Conservation (phyloP, 2,888 invertebrate species). For the Acanthosepion esculentum region DNA sequence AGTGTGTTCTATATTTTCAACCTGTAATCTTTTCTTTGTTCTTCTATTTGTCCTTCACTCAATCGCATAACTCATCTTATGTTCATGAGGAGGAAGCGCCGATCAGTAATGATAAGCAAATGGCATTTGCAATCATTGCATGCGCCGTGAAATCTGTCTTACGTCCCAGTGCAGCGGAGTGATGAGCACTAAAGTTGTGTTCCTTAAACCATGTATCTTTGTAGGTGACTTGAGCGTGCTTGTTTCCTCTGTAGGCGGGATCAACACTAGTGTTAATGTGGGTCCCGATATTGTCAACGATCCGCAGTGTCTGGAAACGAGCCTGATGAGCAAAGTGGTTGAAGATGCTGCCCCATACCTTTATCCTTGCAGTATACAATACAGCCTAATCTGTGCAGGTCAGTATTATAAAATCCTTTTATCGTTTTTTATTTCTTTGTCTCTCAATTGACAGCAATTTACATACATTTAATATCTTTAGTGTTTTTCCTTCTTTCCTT, state of each 20-base stretch:
- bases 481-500: no score
- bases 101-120: background rate
- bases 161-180: background rate
- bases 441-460: no score
- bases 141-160: background rate
- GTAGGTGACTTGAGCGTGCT: slow-evolving; percentile 38
- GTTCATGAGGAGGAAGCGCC: background rate
- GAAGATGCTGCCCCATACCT: slow-evolving; percentile 86
- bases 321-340: slow-evolving; percentile 68
- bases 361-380: slow-evolving; percentile 96
- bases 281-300: background rate
- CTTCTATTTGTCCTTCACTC: background rate
- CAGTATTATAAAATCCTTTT: slow-evolving; percentile 6
- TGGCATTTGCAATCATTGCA: background rate
- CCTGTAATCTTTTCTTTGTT: background rate
- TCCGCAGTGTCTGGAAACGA: slow-evolving; percentile 58
- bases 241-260: slow-evolving; percentile 46
- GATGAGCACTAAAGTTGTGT: background rate
- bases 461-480: no score
- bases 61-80: background rate
- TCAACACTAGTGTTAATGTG: slow-evolving; percentile 10
- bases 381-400: slow-evolving; percentile 92
- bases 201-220: slow-evolving; percentile 39
- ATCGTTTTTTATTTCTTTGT: no score
- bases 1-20: background rate